Evolutionary conservation across 2,113 vertebrate genomes (phyloP).

Genomic region (Heterotis niloticus): DNA sequence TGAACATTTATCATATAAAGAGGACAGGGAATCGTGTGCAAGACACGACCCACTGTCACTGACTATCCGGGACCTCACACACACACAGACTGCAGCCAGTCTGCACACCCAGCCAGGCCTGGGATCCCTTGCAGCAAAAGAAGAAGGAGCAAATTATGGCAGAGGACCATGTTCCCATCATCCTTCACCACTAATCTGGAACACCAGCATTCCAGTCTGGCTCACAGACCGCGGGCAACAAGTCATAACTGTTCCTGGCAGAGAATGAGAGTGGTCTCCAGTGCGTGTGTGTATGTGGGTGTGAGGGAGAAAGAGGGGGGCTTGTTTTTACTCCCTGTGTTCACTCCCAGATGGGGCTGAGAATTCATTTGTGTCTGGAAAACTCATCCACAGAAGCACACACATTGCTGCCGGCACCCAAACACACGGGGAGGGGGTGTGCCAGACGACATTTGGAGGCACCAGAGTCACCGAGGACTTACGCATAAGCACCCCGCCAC

Average conservation of each 20-base stretch:
- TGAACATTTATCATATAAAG: too few relatives aligned
- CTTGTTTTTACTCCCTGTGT: not conserved
- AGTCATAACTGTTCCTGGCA: conserved; percentile 50
- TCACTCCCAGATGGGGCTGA: not conserved
- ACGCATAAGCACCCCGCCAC: not conserved
- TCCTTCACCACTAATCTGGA: conserved; percentile 43
- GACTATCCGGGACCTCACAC: too few relatives aligned
- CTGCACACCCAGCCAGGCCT: not conserved
- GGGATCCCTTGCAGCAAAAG: not conserved
- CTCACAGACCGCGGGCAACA: conserved; percentile 42
- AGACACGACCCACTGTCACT: too few relatives aligned
- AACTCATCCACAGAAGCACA: not conserved
- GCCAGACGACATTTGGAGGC: too few relatives aligned
- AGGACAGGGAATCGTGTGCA: too few relatives aligned
- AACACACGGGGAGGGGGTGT: not conserved
- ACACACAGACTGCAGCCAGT: too few relatives aligned
- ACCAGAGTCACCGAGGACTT: not conserved
- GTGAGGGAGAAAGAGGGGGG: not conserved
- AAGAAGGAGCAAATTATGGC: not conserved
- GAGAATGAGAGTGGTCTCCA: conserved; percentile 28
- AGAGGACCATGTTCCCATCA: conserved; percentile 9
- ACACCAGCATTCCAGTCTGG: conserved; percentile 47
- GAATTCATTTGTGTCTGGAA: not conserved
- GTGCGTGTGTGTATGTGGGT: conserved; percentile 4
- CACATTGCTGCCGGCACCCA: conserved; percentile 9